Conservation (phyloP, 2,888 invertebrate genomes). For the Geophilus truncorum region DNA sequence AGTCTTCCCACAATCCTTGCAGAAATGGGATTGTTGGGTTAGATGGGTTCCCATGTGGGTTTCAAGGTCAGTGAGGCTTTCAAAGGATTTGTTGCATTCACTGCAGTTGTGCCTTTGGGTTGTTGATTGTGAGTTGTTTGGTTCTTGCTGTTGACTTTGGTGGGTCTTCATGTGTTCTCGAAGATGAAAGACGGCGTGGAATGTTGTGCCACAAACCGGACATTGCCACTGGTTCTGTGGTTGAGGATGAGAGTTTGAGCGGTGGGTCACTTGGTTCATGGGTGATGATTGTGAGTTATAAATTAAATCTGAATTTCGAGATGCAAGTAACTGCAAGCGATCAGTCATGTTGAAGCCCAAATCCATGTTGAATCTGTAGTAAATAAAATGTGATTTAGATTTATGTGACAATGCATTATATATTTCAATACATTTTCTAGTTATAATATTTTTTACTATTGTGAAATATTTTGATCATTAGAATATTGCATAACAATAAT, state of each 20-base stretch:
- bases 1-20: neutral
- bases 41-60: neutral
- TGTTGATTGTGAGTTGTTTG: neutral
- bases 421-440: neutral
- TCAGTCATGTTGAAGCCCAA: neutral
- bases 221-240: conserved; percentile 27
- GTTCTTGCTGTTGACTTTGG: too few species aligned
- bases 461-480: too few species aligned
- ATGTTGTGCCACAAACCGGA: neutral
- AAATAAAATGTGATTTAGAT: neutral
- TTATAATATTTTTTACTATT: neutral
- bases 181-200: neutral
- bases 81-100: neutral
- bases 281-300: neutral
- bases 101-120: conserved; percentile 45
- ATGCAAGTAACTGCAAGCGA: neutral
- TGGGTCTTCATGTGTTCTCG: conserved; percentile 45
- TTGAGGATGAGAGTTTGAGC: too few species aligned
- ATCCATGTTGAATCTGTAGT: neutral
- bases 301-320: neutral
- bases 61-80: neutral
- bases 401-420: neutral
- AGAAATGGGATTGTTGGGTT: neutral
- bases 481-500: too few species aligned
- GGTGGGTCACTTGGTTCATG: too few species aligned